Base-by-base conservation (phyloP, 2,888 invertebrate genomes). In the Clusia tigrina region DNA sequence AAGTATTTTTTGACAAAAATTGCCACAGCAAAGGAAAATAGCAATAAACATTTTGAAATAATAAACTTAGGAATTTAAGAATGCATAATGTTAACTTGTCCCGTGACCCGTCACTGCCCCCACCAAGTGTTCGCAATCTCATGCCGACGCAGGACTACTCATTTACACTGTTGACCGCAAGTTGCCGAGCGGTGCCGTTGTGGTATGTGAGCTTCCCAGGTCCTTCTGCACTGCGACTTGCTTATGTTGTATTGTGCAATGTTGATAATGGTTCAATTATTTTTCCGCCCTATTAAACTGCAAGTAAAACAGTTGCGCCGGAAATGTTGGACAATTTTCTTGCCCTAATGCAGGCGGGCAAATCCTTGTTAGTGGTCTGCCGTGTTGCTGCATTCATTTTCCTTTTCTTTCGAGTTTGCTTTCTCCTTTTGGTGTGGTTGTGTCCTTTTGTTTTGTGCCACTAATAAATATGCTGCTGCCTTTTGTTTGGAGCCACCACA, bases 211-310 rank as follows among this genome's bases (percentile, higher is more conserved):
- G 5, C 12, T 12, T 32, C 32, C 12, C 32, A 9, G 5, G 32
- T 32, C 6, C 32, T 32, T n/a, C n/a, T n/a, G n/a, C n/a, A n/a
- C n/a, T n/a, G n/a, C n/a, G n/a, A n/a, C n/a, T n/a, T n/a, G 32
- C 32, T 32, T 12, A 10, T n/a, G 42, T n/a, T 42, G 9, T 42
- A 42, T n/a, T n/a, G n/a, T n/a, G n/a, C n/a, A n/a, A n/a, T 42
- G 42, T 42, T 42, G 42, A 80, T 79, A 79, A 79, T 80, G 80
- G 71, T 87, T 87, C 86, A 98, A 98, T 69, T 91, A 88, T 46
- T 89, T 86, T 82, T 96, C 96, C 66, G 93, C 93, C 78, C 89
- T 88, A 65, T 90, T 94, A 84, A 93, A 92, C 69, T 90, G 91
- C 72, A 71, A 71, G 70, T 69, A 74, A 69, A 69, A 67, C 64